Conservation (phyloP, 2,888 invertebrate genomes). For the Archips crataeganus region DNA sequence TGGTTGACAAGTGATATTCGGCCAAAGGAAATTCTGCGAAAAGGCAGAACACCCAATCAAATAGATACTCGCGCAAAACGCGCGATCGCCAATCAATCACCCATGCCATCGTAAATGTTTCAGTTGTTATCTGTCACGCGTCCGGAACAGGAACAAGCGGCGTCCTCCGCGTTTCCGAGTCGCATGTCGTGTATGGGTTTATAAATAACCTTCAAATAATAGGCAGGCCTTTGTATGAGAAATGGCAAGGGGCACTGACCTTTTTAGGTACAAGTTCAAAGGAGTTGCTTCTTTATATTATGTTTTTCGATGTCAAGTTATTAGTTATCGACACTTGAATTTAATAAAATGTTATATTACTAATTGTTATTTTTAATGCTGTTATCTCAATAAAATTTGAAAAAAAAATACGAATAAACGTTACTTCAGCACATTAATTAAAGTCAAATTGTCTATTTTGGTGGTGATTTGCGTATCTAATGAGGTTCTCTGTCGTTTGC, state of each 20-base stretch:
- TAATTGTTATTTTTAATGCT: too few relatives aligned
- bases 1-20: too few relatives aligned
- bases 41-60: neutral
- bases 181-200: neutral
- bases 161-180: conserved; percentile 31
- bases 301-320: neutral
- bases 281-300: neutral
- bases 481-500: too few relatives aligned
- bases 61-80: neutral
- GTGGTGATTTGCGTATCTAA: too few relatives aligned
- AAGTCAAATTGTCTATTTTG: too few relatives aligned
- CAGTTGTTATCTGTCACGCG: conserved; percentile 11
- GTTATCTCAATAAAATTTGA: too few relatives aligned
- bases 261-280: conserved; percentile 19
- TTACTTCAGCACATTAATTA: too few relatives aligned
- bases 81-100: neutral
- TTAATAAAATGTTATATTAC: too few relatives aligned
- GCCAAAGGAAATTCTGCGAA: too few relatives aligned
- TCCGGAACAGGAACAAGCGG: conserved; percentile 30
- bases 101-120: neutral
- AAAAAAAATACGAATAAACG: too few relatives aligned
- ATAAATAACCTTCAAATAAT: conserved; percentile 7
- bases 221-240: neutral
- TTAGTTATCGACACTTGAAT: too few relatives aligned
- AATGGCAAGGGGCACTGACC: conserved; percentile 16